Conservation (phyloP, 2,113 vertebrate species). For the Hemiscyllium ocellatum region DNA sequence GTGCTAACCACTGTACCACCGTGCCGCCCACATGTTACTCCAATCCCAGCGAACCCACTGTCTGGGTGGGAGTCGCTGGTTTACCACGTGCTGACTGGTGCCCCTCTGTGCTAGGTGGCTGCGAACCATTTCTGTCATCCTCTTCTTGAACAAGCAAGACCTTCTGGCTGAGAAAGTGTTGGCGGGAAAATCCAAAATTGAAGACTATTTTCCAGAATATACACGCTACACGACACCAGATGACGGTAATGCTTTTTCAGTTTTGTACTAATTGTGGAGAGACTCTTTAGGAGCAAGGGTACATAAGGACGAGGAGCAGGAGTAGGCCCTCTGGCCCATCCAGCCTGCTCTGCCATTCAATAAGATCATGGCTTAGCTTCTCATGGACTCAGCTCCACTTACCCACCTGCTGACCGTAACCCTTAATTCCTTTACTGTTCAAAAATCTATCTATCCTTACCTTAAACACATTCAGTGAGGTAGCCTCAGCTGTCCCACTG, state of each 20-base stretch:
- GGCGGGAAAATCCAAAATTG: slow-evolving; percentile 98
- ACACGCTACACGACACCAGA: slow-evolving; percentile 92
- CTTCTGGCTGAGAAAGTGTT: slow-evolving; percentile 98
- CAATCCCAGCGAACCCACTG: neutral
- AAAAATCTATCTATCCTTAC: too few species aligned
- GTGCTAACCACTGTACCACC: too few species aligned
- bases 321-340: neutral
- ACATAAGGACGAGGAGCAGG: neutral
- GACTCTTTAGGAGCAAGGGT: neutral
- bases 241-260: slow-evolving; percentile 71
- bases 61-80: neutral
- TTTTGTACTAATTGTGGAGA: neutral
- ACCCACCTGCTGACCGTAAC: too few species aligned
- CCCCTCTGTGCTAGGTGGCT: slow-evolving; percentile 74
- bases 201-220: slow-evolving; percentile 98
- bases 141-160: slow-evolving; percentile 98
- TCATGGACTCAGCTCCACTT: too few species aligned
- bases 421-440: too few species aligned
- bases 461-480: too few species aligned
- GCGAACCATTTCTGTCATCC: slow-evolving; percentile 95
- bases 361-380: neutral
- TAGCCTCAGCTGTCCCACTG: too few species aligned
- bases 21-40: too few species aligned
- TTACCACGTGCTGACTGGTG: neutral
- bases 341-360: neutral